Base-by-base conservation (phyloP, 2,113 vertebrate species). In the Crotophaga sulcirostris region DNA sequence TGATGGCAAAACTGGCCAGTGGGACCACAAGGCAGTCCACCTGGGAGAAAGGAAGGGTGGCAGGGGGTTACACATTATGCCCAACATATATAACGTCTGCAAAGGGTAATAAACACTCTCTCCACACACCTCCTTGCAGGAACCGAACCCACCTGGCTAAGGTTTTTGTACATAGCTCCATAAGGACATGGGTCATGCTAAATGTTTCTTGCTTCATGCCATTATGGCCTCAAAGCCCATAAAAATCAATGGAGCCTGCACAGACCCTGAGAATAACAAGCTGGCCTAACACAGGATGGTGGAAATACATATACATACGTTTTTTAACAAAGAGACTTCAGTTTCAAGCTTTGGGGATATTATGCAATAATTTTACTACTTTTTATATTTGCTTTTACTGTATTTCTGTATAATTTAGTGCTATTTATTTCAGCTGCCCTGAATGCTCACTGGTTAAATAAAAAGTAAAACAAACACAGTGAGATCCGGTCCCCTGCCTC, bases 241-340 rank as follows among this genome's bases (percentile, higher is more conserved):
- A 90, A 89, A 94, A 94, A 69, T 58, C 93, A 93, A 31, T 23
- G 81, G 81, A 87, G 81, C 93, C 69, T 93, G 82, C 78, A 72
- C 51, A 82, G 74, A 33, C 31, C 80, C 66, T 62, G 82, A 38
- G 21, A 91, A 63, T 17, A 82, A 77, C 28, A 28, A 59, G 21
- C 6, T 18, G 47, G 42, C 11, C 36, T 58, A 42, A 73, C 29
- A 45, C 45, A 68, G 23, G 29, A 12, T 33, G 73, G 42, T 11
- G 54, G 31, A 36, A 83, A 80, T 45, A 47, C 1, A 28, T 14
- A 60, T 21, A 58, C 20, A 2, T 28, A 20, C 3, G 4, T 1
- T 18, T 75, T 75, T 40, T 24, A 81, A 49, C 47, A 47, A 1
- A 47, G 14, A 55, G 16, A 52, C 16, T 84, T 47, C n/a, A 18